Evolutionary conservation across 1,140 invertebrate species (phyloP).

Genomic region (Diprion similis): DNA sequence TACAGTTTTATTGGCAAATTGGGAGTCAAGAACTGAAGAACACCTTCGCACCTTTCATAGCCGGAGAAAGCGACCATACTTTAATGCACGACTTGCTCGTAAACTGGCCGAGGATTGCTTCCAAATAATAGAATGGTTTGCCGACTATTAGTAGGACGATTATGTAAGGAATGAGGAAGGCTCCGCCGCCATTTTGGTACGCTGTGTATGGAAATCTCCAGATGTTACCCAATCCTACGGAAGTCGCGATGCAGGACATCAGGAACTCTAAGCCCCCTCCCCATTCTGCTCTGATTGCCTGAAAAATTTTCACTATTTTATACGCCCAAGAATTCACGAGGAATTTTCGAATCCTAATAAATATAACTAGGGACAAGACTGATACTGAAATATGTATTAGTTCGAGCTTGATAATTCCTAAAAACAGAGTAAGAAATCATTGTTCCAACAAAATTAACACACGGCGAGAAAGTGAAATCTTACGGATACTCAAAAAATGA

Average conservation of each 20-base stretch:
- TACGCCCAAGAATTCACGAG: no score
- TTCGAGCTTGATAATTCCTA: no score
- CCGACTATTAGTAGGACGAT: constrained; percentile 85
- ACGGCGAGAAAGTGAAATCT: no score
- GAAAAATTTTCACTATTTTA: neutral
- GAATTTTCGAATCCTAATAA: neutral
- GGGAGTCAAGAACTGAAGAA: no score
- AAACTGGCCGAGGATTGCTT: constrained; percentile 82
- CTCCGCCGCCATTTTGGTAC: constrained; percentile 85
- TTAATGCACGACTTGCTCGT: constrained; percentile 75
- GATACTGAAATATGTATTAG: no score
- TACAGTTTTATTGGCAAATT: no score
- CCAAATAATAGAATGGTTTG: constrained; percentile 90
- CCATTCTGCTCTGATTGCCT: constrained; percentile 72
- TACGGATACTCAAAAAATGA: no score
- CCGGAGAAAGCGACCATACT: constrained; percentile 60
- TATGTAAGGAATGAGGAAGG: constrained; percentile 85
- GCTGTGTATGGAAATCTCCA: constrained; percentile 90
- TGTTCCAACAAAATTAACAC: no score
- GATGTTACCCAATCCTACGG: constrained; percentile 87
- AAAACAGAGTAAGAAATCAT: no score
- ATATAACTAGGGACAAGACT: neutral
- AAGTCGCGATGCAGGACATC: constrained; percentile 86
- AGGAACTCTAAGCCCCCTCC: constrained; percentile 86
- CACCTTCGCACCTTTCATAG: constrained; percentile 67